Conservation (phyloP, 2,888 invertebrate species). For the Phytoseiulus persimilis region DNA sequence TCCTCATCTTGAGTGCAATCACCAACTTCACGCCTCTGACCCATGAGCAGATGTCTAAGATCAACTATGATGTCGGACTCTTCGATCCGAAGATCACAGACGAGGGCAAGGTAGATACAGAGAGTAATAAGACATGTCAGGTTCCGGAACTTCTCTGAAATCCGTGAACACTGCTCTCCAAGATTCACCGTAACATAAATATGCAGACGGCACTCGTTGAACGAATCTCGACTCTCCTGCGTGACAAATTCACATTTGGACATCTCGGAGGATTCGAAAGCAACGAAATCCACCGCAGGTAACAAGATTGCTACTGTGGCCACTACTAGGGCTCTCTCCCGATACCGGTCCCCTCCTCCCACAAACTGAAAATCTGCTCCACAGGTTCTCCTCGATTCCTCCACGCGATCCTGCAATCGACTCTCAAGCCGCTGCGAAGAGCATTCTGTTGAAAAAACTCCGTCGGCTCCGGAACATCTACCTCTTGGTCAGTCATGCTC, state of each 20-base stretch:
- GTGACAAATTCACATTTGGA: background rate
- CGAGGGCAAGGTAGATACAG: background rate
- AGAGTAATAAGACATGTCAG: too few species aligned
- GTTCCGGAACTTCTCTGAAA: background rate
- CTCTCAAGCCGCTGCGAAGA: background rate
- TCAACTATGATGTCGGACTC: slow-evolving; percentile 23
- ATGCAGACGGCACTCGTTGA: background rate
- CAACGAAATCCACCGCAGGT: background rate
- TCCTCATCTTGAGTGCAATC: slow-evolving; percentile 6
- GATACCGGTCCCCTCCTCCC: too few species aligned
- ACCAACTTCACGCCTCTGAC: slow-evolving; percentile 18
- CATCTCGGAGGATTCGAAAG: background rate
- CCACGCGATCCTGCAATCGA: background rate
- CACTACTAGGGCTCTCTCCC: too few species aligned
- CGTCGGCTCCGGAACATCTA: slow-evolving; percentile 28
- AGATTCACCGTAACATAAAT: background rate
- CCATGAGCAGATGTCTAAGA: background rate
- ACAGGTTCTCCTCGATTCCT: background rate
- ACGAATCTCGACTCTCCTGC: background rate
- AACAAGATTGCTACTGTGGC: background rate
- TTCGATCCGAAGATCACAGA: slow-evolving; percentile 28
- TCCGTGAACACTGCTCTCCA: background rate
- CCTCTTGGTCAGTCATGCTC: background rate
- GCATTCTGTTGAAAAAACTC: background rate
- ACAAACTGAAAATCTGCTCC: too few species aligned